Evolutionary conservation across 2,797 vertebrate species (phyloP), one percentile per base, ranked within the genome.

Genomic region (Manis crassicaudata): DNA sequence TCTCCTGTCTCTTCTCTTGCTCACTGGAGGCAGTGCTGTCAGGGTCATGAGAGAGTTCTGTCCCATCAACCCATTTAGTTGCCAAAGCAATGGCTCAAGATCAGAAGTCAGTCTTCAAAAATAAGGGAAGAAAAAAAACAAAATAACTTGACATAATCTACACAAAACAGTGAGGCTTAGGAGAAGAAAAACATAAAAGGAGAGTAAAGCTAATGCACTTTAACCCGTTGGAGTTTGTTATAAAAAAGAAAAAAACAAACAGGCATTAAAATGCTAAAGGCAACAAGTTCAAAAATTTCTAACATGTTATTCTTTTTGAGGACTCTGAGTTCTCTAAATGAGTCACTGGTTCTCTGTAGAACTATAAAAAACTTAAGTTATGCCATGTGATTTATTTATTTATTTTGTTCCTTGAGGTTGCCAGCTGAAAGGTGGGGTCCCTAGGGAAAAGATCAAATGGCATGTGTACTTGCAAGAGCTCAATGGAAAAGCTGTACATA

Each of bases 311-410:
- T 97, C 90, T 88, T 97, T 58, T 83, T 73, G 87, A 96, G 93
- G 97, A 93, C 92, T 98, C 21, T 96, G 90, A 98, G 95, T 94
- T 97, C 96, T 97, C 95, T 92, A 96, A 96, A 95, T 97, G 97
- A 98, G 95, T 97, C 96, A 98, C 65, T 54, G 65, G 91, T 88
- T 97, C 96, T 97, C 96, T 97, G 92, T 0, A 29, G 88, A 98
- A 97, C 79, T 97, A 92, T 88, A 94, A 90, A 97, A 70, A 97
- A 94, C 13, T 85, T 92, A 95, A 91, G 75, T 90, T 97, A 95
- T 96, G 72, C 75, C 91, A 96, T 65, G 91, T 81, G 95, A 97
- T 46, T 56, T 46, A 67, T 97, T 97, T 97, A 90, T 92, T 88
- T 27, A 65, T 70, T 11, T 86, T 86, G 93, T 88, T 80, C 90